Base-by-base conservation (phyloP, 1,140 invertebrate genomes). In the Aphelinus atriplicis region DNA sequence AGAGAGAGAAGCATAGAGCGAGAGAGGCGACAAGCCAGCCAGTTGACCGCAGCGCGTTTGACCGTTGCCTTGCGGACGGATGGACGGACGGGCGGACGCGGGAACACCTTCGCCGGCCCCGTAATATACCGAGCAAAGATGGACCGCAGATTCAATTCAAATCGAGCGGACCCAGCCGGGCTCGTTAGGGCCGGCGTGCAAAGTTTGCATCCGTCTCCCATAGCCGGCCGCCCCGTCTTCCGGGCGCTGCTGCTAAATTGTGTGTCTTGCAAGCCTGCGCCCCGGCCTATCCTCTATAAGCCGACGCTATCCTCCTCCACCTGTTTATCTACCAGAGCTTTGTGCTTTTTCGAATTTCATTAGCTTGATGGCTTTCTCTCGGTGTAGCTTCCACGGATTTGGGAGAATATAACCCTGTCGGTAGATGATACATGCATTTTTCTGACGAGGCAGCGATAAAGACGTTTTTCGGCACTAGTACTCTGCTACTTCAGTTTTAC, bases 11-110 rank as follows among this genome's bases (percentile, higher is more conserved):
- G 5, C 26, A 26, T 26, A 26, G 26, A 26, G 26, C 26, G 64
- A 5, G 62, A n/a, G 5, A 43, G 26, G 55, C 81, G 81, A 84
- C 84, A 84, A 83, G 82, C 84, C 82, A 81, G 84, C 7, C 81
- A 86, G 84, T 85, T 85, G 84, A 88, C 86, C 86, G 79, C 86
- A 87, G 80, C 83, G 80, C 82, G 66, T 67, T 71, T 76, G 68
- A 65, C 48, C 58, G 56, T 47, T 58, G 7, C 51, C 46, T 46
- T 3, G 47, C 51, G 45, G 9, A 51, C 3, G 51, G 42, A 71
- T 48, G 26, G 3, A 45, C 47, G 3, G 51, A 9, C 5, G 10
- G 26, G 26, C 9, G 7, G 47, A 45, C n/a, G 66, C 53, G 55
- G 73, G 66, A 69, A 65, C 67, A 75, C 67, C 73, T 75, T 75